A percentile compares a stretch with the other conserved stretches of the same genome.
These are phyloP conservation scores for Cantharis flavilabris DNA, from an alignment of 2,888 invertebrate genomes.

Conservation along the genomic window DNA sequence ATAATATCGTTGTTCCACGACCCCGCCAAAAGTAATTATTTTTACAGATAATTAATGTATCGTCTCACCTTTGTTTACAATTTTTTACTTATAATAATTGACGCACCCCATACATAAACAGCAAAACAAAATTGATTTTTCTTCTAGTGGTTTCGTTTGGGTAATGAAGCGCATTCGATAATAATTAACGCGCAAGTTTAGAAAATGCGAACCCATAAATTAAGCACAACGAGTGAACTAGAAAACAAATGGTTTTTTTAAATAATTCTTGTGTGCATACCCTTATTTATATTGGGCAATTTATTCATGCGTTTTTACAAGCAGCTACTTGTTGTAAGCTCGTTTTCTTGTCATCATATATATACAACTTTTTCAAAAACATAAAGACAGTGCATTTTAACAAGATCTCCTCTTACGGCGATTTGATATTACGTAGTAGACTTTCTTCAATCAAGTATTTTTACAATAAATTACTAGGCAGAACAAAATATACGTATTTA, in stretches of 20 bases:
- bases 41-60: neutral
- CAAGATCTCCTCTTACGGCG: neutral
- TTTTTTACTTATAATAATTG: neutral
- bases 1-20: conserved; percentile 15
- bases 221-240: neutral
- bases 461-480: neutral
- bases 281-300: neutral
- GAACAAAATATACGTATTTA: too few relatives aligned
- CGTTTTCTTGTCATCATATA: conserved; percentile 1
- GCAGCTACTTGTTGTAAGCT: conserved; percentile 1
- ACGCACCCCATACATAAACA: neutral
- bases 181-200: neutral
- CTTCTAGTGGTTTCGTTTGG: neutral
- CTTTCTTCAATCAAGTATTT: neutral
- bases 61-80: neutral
- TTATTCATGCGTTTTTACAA: neutral
- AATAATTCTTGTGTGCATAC: neutral
- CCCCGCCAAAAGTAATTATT: neutral
- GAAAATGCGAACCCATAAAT: neutral
- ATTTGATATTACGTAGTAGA: neutral
- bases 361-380: neutral
- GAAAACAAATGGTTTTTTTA: neutral
- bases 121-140: neutral
- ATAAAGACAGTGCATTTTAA: neutral
- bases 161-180: neutral